Percentiles rank a stretch among this genome's conserved stretches.
Conservation (phyloP, 2,113 vertebrate species). For the Charina bottae region DNA sequence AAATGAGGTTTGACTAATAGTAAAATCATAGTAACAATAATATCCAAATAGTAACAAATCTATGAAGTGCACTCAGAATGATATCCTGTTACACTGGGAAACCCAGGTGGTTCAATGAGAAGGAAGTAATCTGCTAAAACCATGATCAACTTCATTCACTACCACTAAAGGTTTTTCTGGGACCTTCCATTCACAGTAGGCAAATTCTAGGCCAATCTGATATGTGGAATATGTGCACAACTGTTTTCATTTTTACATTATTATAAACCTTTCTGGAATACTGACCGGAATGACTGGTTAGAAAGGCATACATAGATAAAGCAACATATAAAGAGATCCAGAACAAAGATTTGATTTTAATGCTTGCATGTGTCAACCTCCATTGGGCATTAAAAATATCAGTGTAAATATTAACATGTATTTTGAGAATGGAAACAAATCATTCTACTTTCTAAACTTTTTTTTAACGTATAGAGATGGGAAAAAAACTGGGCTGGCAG, state of each 20-base stretch:
- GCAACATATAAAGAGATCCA: background rate
- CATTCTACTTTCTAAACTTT: background rate
- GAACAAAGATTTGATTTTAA: background rate
- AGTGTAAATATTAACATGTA: background rate
- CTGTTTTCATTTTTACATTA: background rate
- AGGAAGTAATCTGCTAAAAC: background rate
- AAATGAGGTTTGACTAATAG: slow-evolving; percentile 9
- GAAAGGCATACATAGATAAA: background rate
- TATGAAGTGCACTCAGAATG: background rate
- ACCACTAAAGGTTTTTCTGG: background rate
- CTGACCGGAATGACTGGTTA: background rate
- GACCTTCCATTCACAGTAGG: background rate
- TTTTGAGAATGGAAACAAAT: background rate
- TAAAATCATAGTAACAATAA: background rate
- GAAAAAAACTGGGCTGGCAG: no score
- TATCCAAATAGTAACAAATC: slow-evolving; percentile 29
- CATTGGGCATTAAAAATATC: background rate
- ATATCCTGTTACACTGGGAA: no score
- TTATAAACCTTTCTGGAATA: background rate
- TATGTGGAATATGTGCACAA: background rate
- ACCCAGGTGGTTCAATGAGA: no score
- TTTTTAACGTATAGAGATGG: background rate
- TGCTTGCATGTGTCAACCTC: background rate
- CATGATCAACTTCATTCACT: background rate
- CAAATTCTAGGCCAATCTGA: background rate